Percentiles rank a stretch among this genome's conserved stretches.
These are phyloP conservation scores for Genyomyrus donnyi DNA, from an alignment of 2,113 vertebrate species.

Conservation along the genomic window DNA sequence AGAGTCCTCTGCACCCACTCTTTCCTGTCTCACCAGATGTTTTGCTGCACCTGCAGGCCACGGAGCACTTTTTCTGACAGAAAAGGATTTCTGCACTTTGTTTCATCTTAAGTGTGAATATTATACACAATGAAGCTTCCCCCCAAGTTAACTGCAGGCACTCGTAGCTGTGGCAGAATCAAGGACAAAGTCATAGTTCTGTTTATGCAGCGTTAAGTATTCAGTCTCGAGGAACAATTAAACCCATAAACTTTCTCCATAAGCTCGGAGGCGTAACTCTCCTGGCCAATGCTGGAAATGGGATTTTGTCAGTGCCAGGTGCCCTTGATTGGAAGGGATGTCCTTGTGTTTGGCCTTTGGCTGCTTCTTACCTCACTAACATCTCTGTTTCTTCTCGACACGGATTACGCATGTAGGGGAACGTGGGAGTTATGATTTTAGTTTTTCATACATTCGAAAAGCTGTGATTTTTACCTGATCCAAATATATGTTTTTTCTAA, in stretches of 20 bases:
- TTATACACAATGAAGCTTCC: slow-evolving; percentile 36
- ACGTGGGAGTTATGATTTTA: neutral
- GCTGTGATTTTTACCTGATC: neutral
- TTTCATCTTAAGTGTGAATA: slow-evolving; percentile 79
- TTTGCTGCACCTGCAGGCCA: slow-evolving; percentile 74
- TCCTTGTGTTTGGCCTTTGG: neutral
- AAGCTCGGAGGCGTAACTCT: neutral
- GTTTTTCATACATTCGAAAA: neutral
- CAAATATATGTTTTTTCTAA: neutral
- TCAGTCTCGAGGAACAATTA: slow-evolving; percentile 39
- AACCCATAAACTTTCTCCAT: slow-evolving; percentile 41
- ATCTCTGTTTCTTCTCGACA: neutral
- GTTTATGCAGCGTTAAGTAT: slow-evolving; percentile 41
- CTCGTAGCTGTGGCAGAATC: slow-evolving; percentile 25
- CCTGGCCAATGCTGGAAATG: neutral
- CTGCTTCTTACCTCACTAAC: neutral
- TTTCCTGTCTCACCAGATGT: slow-evolving; percentile 82
- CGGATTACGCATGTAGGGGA: neutral
- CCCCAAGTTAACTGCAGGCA: slow-evolving; percentile 31
- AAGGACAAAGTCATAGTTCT: slow-evolving; percentile 35
- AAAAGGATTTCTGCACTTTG: slow-evolving; percentile 73
- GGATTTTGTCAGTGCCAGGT: neutral
- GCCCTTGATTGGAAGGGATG: neutral
- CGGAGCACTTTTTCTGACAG: slow-evolving; percentile 48
- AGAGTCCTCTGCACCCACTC: slow-evolving; percentile 80